Evolutionary conservation across 2,797 vertebrate species (phyloP).

Genomic region (Rhynchotus rufescens): DNA sequence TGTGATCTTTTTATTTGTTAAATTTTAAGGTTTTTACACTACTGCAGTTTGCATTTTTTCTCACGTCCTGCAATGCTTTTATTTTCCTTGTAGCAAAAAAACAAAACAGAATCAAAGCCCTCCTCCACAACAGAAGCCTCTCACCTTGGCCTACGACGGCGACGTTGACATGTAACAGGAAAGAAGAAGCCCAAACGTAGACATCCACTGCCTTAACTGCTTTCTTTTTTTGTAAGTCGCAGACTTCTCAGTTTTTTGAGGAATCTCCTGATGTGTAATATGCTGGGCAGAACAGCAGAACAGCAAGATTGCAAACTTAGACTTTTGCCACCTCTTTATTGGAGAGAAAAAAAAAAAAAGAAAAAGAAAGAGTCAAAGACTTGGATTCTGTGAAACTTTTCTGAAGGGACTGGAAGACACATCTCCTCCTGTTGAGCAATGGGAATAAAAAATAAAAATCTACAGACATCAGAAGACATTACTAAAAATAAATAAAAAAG

Average conservation of each 20-base stretch:
- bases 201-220: constrained; percentile 85
- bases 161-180: constrained; percentile 93
- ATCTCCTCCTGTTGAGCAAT: constrained; percentile 76
- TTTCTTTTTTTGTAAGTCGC: constrained; percentile 80
- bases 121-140: constrained; percentile 92
- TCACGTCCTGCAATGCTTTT: neutral
- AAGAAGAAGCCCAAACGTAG: constrained; percentile 78
- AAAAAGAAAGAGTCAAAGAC: constrained; percentile 53
- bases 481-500: constrained; percentile 18
- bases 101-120: constrained; percentile 87
- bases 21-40: neutral
- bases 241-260: constrained; percentile 83
- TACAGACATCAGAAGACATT: constrained; percentile 71
- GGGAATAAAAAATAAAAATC: constrained; percentile 50
- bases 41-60: neutral
- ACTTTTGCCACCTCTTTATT: constrained; percentile 73
- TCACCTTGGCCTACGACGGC: constrained; percentile 96
- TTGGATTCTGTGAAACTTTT: constrained; percentile 51
- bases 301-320: constrained; percentile 62
- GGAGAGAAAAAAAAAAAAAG: constrained; percentile 1
- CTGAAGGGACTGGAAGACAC: constrained; percentile 62
- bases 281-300: constrained; percentile 53
- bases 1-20: neutral
- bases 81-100: constrained; percentile 85
- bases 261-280: constrained; percentile 74